phyloP scores from a whole-genome alignment of 2,797 vertebrate species.

The Discoglossus pictus region DNA sequence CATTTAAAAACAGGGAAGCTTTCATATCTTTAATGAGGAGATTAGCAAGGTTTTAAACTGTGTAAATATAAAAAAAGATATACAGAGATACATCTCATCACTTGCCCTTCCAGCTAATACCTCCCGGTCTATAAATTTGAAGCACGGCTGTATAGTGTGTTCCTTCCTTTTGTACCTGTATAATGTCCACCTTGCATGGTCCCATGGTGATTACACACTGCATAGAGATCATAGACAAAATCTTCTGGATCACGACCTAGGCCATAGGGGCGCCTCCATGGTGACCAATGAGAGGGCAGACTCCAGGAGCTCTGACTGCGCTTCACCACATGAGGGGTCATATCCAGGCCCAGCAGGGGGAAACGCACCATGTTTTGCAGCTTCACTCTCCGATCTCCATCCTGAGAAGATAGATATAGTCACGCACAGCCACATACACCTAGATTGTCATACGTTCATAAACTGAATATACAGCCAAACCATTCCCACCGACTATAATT shows the following conservation, averaged over 20 bases:
- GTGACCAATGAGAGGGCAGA: constrained; percentile 96
- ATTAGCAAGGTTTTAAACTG: no score
- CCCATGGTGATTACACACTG: constrained; percentile 97
- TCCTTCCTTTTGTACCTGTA: constrained; percentile 74
- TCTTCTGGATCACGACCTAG: constrained; percentile 94
- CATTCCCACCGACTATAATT: no score
- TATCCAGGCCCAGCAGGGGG: constrained; percentile 91
- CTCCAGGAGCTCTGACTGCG: constrained; percentile 99
- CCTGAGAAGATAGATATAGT: constrained; percentile 65
- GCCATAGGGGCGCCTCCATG: constrained; percentile 93
- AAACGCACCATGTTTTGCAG: constrained; percentile 96
- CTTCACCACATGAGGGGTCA: constrained; percentile 97
- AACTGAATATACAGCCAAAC: no score
- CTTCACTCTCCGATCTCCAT: constrained; percentile 91
- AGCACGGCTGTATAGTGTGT: not conserved
- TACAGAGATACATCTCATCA: no score
- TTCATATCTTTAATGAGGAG: no score
- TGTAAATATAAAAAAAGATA: no score
- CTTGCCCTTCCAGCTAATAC: no score
- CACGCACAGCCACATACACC: not conserved
- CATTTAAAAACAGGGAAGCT: no score
- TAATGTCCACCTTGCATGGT: constrained; percentile 98
- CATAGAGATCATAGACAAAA: constrained; percentile 95
- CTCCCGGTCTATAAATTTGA: no score
- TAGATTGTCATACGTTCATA: no score